Evolutionary conservation across 2,113 vertebrate genomes (phyloP), one percentile per base, ranked within the genome.

Genomic region (Hippocampus comes): DNA sequence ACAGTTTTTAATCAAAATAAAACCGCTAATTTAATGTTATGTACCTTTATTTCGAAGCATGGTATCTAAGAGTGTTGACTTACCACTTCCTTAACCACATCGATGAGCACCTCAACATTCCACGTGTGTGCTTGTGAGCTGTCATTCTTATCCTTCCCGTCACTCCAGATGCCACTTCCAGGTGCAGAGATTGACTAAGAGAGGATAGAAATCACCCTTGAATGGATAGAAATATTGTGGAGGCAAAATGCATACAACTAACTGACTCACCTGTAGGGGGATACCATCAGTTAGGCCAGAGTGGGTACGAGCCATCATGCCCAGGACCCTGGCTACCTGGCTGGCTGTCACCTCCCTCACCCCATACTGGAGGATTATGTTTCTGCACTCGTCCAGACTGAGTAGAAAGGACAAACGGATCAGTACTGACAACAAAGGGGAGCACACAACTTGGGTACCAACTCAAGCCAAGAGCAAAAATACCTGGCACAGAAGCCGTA

Each of bases 261-360:
- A 64, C 10, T 14, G 5, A 10, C 88, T 92, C 77, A 97, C 97
- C 86, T 99, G 97, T 81, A 99, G 88, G 57, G 96, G 92, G 85
- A 99, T 99, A 18, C 96, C 97, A 3, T 99, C 97, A 0, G 95
- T 95, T 78, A 98, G 78, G 48, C 97, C 96, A 5, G 97, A 98
- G 78, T 99, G 97, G 73, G 96, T 99, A 23, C 96, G 95, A 70
- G 97, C 97, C 97, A 99, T 99, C 97, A 99, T 99, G 75, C 97
- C 96, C 81, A 99, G 92, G 80, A 99, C 96, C 82, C 97, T 93
- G 87, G 97, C 97, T 70, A 99, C 97, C 91, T 99, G 97, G 85
- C 95, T 95, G 86, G 97, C 97, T 0, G 96, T 98, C 65, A 99
- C 96, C 78, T 99, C 97, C 78, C 97, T 95, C 74, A 95, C 95